phyloP scores from a whole-genome alignment of 2,797 vertebrate genomes.

The Cossypha caffra region DNA sequence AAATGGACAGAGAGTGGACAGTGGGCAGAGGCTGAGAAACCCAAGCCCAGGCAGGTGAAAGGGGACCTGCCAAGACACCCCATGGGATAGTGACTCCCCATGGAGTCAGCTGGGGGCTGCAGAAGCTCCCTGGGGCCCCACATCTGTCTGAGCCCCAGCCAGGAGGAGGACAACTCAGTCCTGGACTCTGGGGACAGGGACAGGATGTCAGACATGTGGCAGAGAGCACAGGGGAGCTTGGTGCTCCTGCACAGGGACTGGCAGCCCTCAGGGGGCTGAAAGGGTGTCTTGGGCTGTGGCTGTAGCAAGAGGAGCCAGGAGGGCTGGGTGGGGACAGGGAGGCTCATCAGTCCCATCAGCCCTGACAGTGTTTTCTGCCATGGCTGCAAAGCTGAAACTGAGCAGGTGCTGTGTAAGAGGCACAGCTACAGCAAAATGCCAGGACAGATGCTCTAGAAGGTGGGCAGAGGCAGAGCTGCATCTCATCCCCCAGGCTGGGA shows the following conservation, averaged over 20 bases:
- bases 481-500: background rate
- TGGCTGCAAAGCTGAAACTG: background rate
- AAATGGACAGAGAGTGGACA: background rate
- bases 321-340: background rate
- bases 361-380: background rate
- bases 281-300: no score
- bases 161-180: background rate
- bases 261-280: background rate
- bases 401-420: accelerated
- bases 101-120: background rate
- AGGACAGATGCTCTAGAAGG: background rate
- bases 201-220: accelerated
- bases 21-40: background rate
- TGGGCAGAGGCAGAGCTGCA: background rate
- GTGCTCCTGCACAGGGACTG: background rate
- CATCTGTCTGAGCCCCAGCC: accelerated
- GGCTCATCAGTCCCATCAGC: background rate
- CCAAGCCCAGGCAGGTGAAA: accelerated
- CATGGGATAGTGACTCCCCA: accelerated
- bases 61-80: background rate
- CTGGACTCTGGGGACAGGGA: background rate
- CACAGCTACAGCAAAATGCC: accelerated
- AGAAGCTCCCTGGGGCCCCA: accelerated
- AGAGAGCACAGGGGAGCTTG: background rate
- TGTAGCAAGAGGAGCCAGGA: accelerated